Base-by-base conservation (phyloP, 1,140 invertebrate species). In the Bombus difficillimus region DNA sequence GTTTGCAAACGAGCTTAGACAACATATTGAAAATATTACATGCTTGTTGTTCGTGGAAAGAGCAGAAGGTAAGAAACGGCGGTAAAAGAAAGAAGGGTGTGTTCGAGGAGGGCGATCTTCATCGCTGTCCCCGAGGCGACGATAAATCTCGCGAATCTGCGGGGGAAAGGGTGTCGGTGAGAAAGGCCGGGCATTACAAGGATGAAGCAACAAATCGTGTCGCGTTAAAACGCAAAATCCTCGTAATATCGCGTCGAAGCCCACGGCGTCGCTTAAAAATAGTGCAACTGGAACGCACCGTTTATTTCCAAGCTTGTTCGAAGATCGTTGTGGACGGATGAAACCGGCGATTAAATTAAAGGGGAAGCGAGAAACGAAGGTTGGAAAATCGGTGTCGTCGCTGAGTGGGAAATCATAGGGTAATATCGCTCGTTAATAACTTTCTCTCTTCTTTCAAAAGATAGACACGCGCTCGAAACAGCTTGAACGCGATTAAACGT, bases 401-500 rank as follows among this genome's bases (percentile, higher is more conserved):
- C 25, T 59, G 10, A 6, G 12, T n/a, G 32, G 0, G 3, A 74
- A 79, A 59, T 64, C 43, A 32, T 62, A 37, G 47, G 22, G 57
- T 71, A 66, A 87, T 88, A 74, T 64, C 71, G 71, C 75, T 77
- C 39, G 73, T 88, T 83, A 75, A 83, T 86, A 89, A 86, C 34
- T 75, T 79, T 76, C 10, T 53, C 82, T 53, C 39, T 80, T 75
- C 6, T 41, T 74, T 39, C 37, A 37, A 69, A 53, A 64, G 34
- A 18, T 47, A 57, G 64, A 34, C 25, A 53, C 69, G 47, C 39
- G 66, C 39, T 81, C 2, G 69, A 8, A 72, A 53, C n/a, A 41
- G 15, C 25, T 53, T 47, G 47, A 68, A 78, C 13, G 22, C 43
- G 80, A 53, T 89, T 72, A 74, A 78, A 83, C 41, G 64, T 57